phyloP scores from a whole-genome alignment of 2,113 vertebrate genomes.

The Sapayoa aenigma region DNA sequence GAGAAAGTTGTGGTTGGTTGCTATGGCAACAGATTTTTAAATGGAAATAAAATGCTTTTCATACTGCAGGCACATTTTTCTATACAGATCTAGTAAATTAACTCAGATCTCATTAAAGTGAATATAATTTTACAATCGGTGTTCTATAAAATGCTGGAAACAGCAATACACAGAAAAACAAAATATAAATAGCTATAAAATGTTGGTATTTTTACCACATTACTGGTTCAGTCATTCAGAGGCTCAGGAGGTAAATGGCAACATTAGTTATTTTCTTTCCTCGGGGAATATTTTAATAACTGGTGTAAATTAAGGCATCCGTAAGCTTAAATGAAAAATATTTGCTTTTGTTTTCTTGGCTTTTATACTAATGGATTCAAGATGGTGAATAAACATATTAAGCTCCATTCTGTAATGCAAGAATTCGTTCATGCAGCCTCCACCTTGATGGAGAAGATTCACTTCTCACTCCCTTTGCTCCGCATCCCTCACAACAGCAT shows the following conservation, averaged over 20 bases:
- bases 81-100: background rate
- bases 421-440: background rate
- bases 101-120: background rate
- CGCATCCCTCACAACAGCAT: background rate
- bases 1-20: conserved; percentile 40
- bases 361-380: background rate
- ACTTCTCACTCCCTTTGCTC: background rate
- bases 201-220: background rate
- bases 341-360: conserved; percentile 2
- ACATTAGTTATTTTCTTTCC: conserved; percentile 9
- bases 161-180: background rate
- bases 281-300: conserved; percentile 1
- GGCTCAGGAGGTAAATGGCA: background rate
- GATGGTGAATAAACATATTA: background rate
- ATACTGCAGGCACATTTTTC: background rate
- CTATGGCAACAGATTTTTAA: conserved; percentile 60
- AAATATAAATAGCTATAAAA: background rate
- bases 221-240: background rate
- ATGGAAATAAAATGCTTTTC: conserved; percentile 45
- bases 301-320: background rate
- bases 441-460: background rate
- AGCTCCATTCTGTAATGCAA: fast-evolving
- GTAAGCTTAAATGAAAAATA: background rate
- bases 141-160: background rate
- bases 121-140: background rate